These are phyloP conservation scores for Meles meles DNA, from an alignment of 2,113 vertebrate genomes.

Conservation along the genomic window DNA sequence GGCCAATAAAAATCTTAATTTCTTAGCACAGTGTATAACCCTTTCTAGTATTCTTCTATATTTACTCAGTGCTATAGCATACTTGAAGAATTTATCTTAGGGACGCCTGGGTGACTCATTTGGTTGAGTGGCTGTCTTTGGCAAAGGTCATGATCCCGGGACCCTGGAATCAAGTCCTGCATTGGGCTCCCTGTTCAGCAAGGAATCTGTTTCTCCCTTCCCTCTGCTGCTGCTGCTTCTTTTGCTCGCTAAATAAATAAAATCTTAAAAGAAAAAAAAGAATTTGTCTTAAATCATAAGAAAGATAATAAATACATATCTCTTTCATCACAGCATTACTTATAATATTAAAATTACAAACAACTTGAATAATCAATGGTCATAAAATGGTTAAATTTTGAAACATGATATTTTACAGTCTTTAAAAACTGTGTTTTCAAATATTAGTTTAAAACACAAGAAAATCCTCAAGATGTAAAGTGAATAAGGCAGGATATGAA, in stretches of 20 bases:
- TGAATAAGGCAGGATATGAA: background rate
- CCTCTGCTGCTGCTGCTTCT: no score
- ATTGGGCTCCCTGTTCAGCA: no score
- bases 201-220: no score
- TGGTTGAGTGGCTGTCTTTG: no score
- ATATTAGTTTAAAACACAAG: background rate
- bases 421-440: background rate
- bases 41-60: background rate
- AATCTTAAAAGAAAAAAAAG: background rate
- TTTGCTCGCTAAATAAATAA: no score
- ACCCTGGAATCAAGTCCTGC: no score
- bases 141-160: no score
- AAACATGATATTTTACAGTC: background rate
- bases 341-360: constrained; percentile 5
- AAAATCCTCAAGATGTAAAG: background rate
- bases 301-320: background rate
- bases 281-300: background rate
- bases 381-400: background rate
- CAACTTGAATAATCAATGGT: background rate
- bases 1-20: background rate
- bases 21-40: background rate
- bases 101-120: no score
- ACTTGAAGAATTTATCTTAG: background rate
- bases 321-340: background rate
- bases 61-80: background rate